phyloP scores from a whole-genome alignment of 2,113 vertebrate genomes.

The Apeltes quadracus region DNA sequence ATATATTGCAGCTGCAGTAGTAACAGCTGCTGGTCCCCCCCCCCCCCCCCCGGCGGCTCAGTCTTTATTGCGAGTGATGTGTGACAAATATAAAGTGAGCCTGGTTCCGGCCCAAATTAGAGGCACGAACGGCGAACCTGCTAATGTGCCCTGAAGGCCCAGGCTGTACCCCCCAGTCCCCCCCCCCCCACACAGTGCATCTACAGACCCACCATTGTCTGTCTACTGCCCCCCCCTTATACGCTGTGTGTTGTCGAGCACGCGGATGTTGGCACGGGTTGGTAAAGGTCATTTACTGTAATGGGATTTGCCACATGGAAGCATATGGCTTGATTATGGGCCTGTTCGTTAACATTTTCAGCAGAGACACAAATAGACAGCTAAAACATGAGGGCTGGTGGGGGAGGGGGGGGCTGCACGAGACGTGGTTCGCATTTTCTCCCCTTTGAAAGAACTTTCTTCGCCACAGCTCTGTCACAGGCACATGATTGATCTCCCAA shows the following conservation, averaged over 20 bases:
- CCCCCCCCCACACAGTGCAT: constrained; percentile 66
- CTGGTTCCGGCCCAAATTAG: constrained; percentile 80
- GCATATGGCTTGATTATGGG: constrained; percentile 79
- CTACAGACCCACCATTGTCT: constrained; percentile 67
- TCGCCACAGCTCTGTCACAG: constrained; percentile 64
- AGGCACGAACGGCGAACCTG: constrained; percentile 55
- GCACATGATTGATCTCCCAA: constrained; percentile 78
- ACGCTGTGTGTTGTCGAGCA: constrained; percentile 57
- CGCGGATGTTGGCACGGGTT: constrained; percentile 73
- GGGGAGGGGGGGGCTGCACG: neutral
- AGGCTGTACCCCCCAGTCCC: constrained; percentile 55
- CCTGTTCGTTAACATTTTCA: constrained; percentile 77
- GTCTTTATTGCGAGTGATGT: constrained; percentile 80
- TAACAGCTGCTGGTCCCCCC: constrained; percentile 83
- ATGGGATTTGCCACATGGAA: constrained; percentile 79
- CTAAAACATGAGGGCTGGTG: constrained; percentile 33
- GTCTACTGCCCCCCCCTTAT: neutral
- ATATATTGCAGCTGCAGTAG: constrained; percentile 88
- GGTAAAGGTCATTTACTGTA: constrained; percentile 80
- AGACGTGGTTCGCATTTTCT: constrained; percentile 64
- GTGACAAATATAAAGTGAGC: constrained; percentile 84
- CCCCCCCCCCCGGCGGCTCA: constrained; percentile 4
- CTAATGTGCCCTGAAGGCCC: constrained; percentile 77
- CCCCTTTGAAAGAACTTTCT: constrained; percentile 50
- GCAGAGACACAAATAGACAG: constrained; percentile 73